These are phyloP conservation scores for Oreohelix idahoensis DNA, from an alignment of 1,140 invertebrate genomes.

Conservation along the genomic window DNA sequence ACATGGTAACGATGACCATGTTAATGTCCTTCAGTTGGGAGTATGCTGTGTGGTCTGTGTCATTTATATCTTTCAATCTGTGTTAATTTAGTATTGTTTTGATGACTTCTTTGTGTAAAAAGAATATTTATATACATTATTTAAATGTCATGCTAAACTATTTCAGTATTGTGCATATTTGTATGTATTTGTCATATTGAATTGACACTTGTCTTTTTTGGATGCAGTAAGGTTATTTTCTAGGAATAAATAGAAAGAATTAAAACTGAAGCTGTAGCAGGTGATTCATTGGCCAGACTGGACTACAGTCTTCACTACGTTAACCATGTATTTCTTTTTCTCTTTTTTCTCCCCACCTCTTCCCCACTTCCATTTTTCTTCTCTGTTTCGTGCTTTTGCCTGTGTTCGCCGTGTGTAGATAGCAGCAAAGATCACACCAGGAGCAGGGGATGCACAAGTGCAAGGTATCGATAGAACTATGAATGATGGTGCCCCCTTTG, in stretches of 20 bases:
- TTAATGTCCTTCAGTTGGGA: too few species aligned
- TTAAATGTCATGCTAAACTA: too few species aligned
- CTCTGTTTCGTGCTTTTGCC: constrained; percentile 37
- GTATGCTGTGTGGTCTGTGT: too few species aligned
- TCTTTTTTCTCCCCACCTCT: constrained; percentile 23
- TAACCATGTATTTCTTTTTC: constrained; percentile 28
- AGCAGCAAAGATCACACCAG: constrained; percentile 86
- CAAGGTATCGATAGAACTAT: constrained; percentile 81
- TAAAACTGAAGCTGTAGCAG: background rate
- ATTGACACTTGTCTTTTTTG: too few species aligned
- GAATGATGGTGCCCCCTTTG: constrained; percentile 81
- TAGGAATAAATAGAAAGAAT: background rate
- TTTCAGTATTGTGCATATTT: too few species aligned
- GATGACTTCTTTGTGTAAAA: too few species aligned
- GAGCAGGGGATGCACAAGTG: constrained; percentile 74
- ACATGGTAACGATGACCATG: too few species aligned
- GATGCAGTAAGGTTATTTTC: too few species aligned
- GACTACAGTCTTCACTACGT: background rate
- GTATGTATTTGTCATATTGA: too few species aligned
- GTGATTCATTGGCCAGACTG: background rate
- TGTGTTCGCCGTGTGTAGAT: constrained; percentile 77
- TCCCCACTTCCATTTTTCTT: constrained; percentile 32
- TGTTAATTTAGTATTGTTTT: too few species aligned
- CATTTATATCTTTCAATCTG: too few species aligned
- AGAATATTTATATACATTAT: too few species aligned